These are phyloP conservation scores for Nesospiza acunhae DNA, from an alignment of 2,113 vertebrate genomes.

Conservation along the genomic window DNA sequence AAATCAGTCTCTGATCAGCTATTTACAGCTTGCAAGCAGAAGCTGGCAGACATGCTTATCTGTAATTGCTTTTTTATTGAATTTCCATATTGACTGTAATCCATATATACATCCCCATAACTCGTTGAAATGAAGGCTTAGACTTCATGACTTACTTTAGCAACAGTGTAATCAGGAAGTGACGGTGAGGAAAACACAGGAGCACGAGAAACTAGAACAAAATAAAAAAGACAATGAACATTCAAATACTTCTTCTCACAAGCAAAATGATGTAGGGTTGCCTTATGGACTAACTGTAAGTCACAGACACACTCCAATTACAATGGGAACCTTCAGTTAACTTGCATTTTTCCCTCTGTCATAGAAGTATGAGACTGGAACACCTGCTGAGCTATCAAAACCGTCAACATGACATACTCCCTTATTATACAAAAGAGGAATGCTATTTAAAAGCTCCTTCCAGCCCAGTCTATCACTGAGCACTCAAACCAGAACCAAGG, in stretches of 20 bases:
- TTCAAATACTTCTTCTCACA: background rate
- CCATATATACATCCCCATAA: background rate
- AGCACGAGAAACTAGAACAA: background rate
- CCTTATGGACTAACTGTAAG: background rate
- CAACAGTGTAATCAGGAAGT: background rate
- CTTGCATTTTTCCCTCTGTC: background rate
- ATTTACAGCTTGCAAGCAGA: background rate
- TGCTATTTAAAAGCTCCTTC: background rate
- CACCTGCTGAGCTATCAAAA: background rate
- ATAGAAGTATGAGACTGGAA: background rate
- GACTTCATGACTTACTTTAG: background rate
- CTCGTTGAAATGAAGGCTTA: background rate
- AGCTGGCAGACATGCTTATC: background rate
- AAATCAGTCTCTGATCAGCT: background rate
- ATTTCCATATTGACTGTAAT: slow-evolving; percentile 8
- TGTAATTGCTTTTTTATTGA: background rate
- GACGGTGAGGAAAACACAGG: background rate
- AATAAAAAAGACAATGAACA: background rate
- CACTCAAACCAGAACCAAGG: background rate
- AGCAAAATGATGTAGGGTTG: background rate
- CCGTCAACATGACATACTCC: background rate
- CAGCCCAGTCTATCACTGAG: background rate
- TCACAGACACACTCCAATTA: background rate
- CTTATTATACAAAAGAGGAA: background rate
- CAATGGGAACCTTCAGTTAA: background rate